Evolutionary conservation across 2,797 vertebrate species (phyloP).

Genomic region (Scolopax bukidnonensis): DNA sequence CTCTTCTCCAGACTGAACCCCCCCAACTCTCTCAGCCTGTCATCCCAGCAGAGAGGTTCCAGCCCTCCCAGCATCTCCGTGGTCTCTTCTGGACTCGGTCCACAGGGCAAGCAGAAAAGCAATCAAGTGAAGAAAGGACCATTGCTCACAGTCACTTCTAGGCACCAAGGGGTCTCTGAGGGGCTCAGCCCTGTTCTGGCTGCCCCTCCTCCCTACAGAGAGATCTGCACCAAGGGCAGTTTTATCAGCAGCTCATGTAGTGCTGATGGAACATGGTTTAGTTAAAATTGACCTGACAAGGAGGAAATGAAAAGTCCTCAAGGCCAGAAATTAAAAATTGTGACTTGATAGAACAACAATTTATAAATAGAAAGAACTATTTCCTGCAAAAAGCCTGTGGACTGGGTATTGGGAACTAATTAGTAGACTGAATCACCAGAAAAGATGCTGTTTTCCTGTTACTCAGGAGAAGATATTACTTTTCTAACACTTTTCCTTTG

Average conservation of each 20-base stretch:
- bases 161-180: neutral
- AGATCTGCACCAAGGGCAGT: neutral
- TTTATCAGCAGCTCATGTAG: neutral
- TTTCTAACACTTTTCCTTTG: neutral
- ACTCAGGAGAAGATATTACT: neutral
- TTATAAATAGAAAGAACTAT: slow-evolving; percentile 39
- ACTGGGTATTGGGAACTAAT: slow-evolving; percentile 45
- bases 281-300: neutral
- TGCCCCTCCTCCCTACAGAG: neutral
- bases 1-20: neutral
- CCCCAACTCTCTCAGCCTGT: too few species aligned
- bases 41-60: neutral
- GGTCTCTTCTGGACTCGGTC: neutral
- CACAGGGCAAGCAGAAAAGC: neutral
- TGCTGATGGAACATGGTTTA: neutral
- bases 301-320: slow-evolving; percentile 49
- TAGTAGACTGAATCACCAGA: slow-evolving; percentile 26
- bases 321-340: slow-evolving; percentile 33
- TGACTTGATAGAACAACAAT: slow-evolving; percentile 29
- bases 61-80: neutral
- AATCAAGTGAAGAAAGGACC: neutral
- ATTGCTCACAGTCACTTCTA: neutral
- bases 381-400: slow-evolving; percentile 28
- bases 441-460: neutral
- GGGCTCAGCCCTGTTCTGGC: neutral